phyloP scores from a whole-genome alignment of 2,797 vertebrate species.

The Echiichthys vipera region DNA sequence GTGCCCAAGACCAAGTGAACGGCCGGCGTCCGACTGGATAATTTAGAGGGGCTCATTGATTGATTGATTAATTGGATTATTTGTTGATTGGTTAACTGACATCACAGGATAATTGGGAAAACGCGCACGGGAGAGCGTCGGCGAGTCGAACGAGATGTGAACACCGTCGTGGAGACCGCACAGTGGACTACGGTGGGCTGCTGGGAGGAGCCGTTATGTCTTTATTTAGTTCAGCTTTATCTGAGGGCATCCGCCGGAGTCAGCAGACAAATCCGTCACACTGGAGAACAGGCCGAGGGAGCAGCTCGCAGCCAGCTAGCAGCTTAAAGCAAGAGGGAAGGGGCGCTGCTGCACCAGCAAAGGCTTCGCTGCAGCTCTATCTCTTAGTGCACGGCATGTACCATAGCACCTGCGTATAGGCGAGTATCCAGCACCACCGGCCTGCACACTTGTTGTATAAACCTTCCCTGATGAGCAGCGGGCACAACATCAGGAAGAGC shows the following conservation, averaged over 20 bases:
- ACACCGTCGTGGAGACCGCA: constrained; percentile 9
- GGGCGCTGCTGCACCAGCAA: constrained; percentile 42
- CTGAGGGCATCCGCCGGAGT: constrained; percentile 41
- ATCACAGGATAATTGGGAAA: constrained; percentile 32
- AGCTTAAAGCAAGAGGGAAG: constrained; percentile 33
- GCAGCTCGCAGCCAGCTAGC: constrained; percentile 24
- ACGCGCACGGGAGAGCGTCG: constrained; percentile 23
- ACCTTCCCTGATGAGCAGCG: constrained; percentile 13
- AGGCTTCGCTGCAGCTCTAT: constrained; percentile 48
- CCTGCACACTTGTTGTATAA: constrained; percentile 41
- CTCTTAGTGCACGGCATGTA: constrained; percentile 43
- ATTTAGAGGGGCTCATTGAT: constrained; percentile 17
- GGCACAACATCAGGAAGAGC: constrained; percentile 54
- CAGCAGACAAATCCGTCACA: constrained; percentile 16
- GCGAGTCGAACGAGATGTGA: constrained; percentile 15
- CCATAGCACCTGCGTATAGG: constrained; percentile 51
- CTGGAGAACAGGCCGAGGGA: constrained; percentile 28
- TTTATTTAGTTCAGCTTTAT: constrained; percentile 64
- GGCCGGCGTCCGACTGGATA: background rate
- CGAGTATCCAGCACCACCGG: constrained; percentile 34
- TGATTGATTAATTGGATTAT: constrained; percentile 38
- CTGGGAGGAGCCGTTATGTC: constrained; percentile 35
- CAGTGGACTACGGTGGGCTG: constrained; percentile 29
- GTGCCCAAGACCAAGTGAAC: constrained; percentile 89
- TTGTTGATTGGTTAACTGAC: constrained; percentile 50